These are phyloP conservation scores for Eupeodes luniger DNA, from an alignment of 2,888 invertebrate genomes.

Conservation along the genomic window DNA sequence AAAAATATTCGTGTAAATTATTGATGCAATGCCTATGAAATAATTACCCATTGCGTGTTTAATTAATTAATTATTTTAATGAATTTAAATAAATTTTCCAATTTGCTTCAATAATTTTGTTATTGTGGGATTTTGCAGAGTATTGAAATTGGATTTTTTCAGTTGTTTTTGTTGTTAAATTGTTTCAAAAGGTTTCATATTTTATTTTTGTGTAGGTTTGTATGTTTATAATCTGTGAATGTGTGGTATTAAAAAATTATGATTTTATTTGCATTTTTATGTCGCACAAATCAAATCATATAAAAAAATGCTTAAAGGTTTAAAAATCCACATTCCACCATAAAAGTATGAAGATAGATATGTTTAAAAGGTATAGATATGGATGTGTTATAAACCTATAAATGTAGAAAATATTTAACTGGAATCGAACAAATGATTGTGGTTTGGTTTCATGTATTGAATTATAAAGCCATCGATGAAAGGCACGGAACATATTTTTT, in stretches of 20 bases:
- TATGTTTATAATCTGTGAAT: slow-evolving; percentile 9
- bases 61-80: slow-evolving; percentile 68
- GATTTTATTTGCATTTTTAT: slow-evolving; percentile 26
- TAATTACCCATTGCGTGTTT: slow-evolving; percentile 62
- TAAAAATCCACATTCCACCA: neutral
- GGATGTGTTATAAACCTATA: neutral
- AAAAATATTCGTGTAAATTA: slow-evolving; percentile 46
- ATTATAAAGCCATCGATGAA: slow-evolving; percentile 16
- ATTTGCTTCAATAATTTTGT: slow-evolving; percentile 65
- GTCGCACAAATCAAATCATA: slow-evolving; percentile 36
- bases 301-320: slow-evolving; percentile 11
- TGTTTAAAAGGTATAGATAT: too few species aligned
- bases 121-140: slow-evolving; percentile 3
- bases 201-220: neutral
- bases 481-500: neutral
- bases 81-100: slow-evolving; percentile 68
- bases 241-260: slow-evolving; percentile 15
- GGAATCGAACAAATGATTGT: slow-evolving; percentile 8
- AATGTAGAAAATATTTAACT: neutral
- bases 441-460: slow-evolving; percentile 25
- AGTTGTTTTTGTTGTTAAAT: neutral
- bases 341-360: too few species aligned
- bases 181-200: neutral
- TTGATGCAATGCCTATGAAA: slow-evolving; percentile 63
- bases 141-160: slow-evolving; percentile 8